Base-by-base conservation (phyloP, 2,797 vertebrate species). In the Gymnothorax reevesii region DNA sequence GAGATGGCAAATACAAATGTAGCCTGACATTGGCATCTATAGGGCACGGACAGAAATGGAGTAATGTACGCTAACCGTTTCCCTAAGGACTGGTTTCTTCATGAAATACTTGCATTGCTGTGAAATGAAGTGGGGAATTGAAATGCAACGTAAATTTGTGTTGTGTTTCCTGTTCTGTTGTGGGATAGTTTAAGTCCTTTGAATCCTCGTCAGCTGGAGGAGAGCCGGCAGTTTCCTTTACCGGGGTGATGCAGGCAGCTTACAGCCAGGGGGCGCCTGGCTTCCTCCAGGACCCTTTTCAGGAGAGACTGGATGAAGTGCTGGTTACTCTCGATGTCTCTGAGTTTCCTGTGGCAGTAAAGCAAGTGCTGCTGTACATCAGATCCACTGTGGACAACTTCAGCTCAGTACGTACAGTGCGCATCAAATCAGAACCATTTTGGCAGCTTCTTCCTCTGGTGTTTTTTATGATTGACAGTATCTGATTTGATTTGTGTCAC, bases 361-460 rank as follows among this genome's bases (percentile, higher is more conserved):
- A 93, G 69, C 99, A 99, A 3, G 91, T 96, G 49, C 93, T 99
- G 88, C 95, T 99, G 0, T 99, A 97, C 93, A 89, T 99, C 86
- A 96, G 93, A 93, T 95, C 95, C 80, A 94, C 95, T 0, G 96
- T 97, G 92, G 97, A 98, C 64, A 95, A 89, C 91, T 96, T 97
- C 57, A 83, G 92, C 92, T 94, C 59, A 88, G 99, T 99, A 93
- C 94, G 96, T 17, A 42, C 33, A 42, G 33, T 42, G 4, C 7
- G 77, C 82, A 62, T 83, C n/a, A 66, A 69, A 6, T 22, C 1
- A 20, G 4, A n/a, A 33, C 27, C 0, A 3, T 80, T 80, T 52
- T 33, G 4, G 83, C 83, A 25, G 33, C 4, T 69, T 2, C n/a
- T 3, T 59, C 25, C 3, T 8, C 64, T 3, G 22, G 13, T 57